Conservation (phyloP, 2,113 vertebrate genomes). For the Lynx canadensis region DNA sequence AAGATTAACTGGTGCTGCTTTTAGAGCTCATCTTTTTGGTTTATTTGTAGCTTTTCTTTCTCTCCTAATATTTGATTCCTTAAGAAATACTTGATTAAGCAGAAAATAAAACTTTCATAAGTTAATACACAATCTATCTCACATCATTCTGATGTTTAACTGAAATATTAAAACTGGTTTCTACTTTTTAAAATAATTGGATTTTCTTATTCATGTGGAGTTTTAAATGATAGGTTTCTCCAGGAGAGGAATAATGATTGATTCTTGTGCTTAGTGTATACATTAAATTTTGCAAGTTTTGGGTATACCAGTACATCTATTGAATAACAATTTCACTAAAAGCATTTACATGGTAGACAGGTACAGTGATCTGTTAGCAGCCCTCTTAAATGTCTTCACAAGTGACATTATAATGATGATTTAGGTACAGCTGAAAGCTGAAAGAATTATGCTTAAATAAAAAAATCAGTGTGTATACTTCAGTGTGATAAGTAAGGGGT, state of each 20-base stretch:
- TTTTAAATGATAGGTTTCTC: constrained; percentile 13
- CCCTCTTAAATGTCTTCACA: constrained; percentile 23
- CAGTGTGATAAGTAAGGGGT: background rate
- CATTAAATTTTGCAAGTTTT: background rate
- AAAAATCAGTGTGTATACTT: background rate
- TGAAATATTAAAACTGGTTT: constrained; percentile 24
- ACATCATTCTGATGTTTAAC: background rate
- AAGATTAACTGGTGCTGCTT: background rate
- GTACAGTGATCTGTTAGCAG: background rate
- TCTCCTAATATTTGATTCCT: constrained; percentile 37
- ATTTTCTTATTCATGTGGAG: constrained; percentile 17
- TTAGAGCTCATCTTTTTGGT: background rate
- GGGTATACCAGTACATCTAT: background rate
- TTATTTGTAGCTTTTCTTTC: background rate
- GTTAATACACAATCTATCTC: background rate
- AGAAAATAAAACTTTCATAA: background rate
- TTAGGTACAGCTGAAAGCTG: background rate
- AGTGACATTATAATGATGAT: constrained; percentile 1
- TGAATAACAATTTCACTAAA: constrained; percentile 45
- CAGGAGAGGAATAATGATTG: background rate
- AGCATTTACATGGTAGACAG: background rate
- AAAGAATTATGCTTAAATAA: constrained; percentile 8
- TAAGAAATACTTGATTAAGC: constrained; percentile 25
- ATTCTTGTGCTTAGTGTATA: background rate
- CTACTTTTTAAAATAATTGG: constrained; percentile 1